Evolutionary conservation across 2,113 vertebrate species (phyloP).

Genomic region (Trogon melanurus): DNA sequence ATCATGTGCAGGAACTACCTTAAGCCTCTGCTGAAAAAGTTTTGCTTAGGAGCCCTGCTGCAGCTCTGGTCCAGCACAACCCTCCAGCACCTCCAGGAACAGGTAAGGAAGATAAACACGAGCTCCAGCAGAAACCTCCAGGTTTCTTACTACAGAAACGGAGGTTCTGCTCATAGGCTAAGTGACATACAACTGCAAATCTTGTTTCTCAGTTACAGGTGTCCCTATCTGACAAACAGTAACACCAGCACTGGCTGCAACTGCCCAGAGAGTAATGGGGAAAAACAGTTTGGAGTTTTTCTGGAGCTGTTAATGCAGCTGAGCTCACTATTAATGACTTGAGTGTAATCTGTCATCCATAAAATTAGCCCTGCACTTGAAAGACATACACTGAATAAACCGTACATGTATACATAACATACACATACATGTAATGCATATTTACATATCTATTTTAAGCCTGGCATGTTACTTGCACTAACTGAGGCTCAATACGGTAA

Average conservation of each 20-base stretch:
- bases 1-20: background rate
- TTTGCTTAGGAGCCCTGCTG: background rate
- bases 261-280: background rate
- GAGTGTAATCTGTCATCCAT: background rate
- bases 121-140: background rate
- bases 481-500: background rate
- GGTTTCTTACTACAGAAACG: background rate
- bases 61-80: background rate
- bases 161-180: background rate
- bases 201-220: background rate
- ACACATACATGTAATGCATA: rapidly evolving
- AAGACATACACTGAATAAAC: background rate
- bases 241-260: background rate
- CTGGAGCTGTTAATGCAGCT: background rate
- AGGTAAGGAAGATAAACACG: background rate
- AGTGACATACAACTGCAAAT: background rate
- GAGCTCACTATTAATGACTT: background rate
- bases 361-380: background rate
- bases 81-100: background rate
- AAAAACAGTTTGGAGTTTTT: background rate
- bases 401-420: background rate
- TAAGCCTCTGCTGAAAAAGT: background rate
- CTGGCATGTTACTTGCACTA: background rate
- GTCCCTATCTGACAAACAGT: background rate
- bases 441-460: background rate